Evolutionary conservation across 2,113 vertebrate genomes (phyloP), one percentile per base, ranked within the genome.

Genomic region (Eptesicus fuscus): DNA sequence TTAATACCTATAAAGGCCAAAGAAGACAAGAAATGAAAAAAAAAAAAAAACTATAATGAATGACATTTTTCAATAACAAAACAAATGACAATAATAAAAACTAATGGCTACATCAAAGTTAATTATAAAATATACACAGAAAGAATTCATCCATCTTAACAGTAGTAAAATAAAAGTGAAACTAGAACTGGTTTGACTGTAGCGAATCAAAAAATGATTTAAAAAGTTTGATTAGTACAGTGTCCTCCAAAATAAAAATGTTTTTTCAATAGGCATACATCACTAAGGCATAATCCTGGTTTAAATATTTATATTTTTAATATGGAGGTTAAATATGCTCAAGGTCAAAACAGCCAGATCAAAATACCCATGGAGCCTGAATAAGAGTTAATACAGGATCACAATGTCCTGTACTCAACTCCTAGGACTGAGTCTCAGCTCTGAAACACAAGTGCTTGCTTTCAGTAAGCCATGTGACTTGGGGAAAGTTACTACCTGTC

Each of bases 21-120:
- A 61, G 35, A 30, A 32, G 7, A 10, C 53, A 59, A 71, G 25
- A 73, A 7, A 28, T 73, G 1, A 5, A 89, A 63, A n/a, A n/a
- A n/a, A 63, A 94, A 32, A 94, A 95, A 18, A 59, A 30, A 76
- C 0, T 65, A 6, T 69, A 76, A 85, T 80, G 13, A 53, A 35
- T 65, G 25, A 73, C 47, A 71, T 53, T n/a, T 95, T 47, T n/a
- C 28, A 79, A 74, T 30, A 83, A 77, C 9, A 88, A 85, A 95
- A 89, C 35, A 95, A 78, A 90, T 35, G 13, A 71, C 25, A 88
- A 69, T 56, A 83, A 87, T 10, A 87, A 35, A 90, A 78, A 90
- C 4, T 35, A 77, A 76, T 70, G 51, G 35, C 2, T 59, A 89
- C 5, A 53, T 59, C 37, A 65, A 77, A 53, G 16, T 82, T 77